phyloP scores from a whole-genome alignment of 1,140 invertebrate species.

The Melitaea cinxia region DNA sequence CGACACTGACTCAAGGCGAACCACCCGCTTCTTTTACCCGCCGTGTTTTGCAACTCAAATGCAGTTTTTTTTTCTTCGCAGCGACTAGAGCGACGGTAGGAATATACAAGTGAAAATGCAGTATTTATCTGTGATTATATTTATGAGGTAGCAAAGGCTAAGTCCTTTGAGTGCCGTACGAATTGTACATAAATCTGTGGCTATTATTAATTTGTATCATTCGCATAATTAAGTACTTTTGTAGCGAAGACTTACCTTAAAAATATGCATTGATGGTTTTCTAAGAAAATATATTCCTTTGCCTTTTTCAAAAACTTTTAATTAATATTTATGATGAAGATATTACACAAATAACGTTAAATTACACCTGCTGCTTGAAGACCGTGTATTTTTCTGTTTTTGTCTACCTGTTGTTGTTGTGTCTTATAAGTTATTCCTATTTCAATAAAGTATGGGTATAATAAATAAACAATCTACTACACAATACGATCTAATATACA shows the following conservation, averaged over 20 bases:
- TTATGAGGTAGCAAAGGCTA: conserved; percentile 29
- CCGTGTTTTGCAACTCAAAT: conserved; percentile 66
- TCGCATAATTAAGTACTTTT: conserved; percentile 20
- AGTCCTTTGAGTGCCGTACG: conserved; percentile 21
- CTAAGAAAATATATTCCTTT: background rate
- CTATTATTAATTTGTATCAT: conserved; percentile 20
- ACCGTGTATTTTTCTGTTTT: background rate
- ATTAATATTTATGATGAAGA: conserved; percentile 2
- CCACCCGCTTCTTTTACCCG: conserved; percentile 67
- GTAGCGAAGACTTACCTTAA: conserved; percentile 8
- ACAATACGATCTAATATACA: too few species aligned
- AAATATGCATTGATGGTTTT: conserved; percentile 15
- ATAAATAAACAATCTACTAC: too few species aligned
- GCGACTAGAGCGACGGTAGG: conserved; percentile 40
- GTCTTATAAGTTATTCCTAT: background rate
- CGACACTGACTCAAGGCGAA: conserved; percentile 67
- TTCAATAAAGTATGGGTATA: too few species aligned
- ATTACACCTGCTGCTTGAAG: background rate
- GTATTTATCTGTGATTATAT: conserved; percentile 27
- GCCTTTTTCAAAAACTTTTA: background rate
- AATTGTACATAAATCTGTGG: conserved; percentile 18
- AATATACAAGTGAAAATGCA: conserved; percentile 33
- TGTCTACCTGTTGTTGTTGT: background rate
- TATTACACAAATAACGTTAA: background rate
- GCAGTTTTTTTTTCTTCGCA: conserved; percentile 49